These are phyloP conservation scores for Iphiclides podalirius DNA, from an alignment of 2,888 invertebrate genomes.

Conservation along the genomic window DNA sequence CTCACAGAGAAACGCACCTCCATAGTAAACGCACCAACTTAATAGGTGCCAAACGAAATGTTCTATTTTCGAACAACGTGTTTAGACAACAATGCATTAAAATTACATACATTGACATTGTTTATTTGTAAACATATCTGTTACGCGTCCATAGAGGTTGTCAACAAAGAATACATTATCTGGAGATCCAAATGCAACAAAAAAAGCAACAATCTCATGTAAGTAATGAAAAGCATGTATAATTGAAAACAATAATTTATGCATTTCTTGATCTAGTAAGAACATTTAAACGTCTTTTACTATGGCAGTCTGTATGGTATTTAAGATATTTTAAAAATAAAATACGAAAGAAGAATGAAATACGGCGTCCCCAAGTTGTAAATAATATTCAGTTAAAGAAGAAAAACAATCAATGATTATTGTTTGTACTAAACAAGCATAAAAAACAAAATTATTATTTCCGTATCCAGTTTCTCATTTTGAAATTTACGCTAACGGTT, in stretches of 20 bases:
- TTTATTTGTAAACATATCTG: conserved; percentile 40
- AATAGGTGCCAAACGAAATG: conserved; percentile 34
- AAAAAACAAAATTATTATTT: conserved; percentile 3
- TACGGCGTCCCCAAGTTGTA: too few relatives aligned
- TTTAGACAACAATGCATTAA: conserved; percentile 72
- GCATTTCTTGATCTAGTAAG: too few relatives aligned
- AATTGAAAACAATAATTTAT: too few relatives aligned
- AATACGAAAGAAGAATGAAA: too few relatives aligned
- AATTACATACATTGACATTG: conserved; percentile 37
- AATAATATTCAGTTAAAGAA: too few relatives aligned
- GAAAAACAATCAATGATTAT: neutral
- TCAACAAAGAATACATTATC: too few relatives aligned
- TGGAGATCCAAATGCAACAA: too few relatives aligned
- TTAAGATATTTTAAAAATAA: too few relatives aligned
- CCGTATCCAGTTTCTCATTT: conserved; percentile 8
- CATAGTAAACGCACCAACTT: conserved; percentile 30
- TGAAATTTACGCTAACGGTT: conserved; percentile 17
- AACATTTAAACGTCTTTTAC: too few relatives aligned
- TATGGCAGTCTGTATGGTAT: too few relatives aligned
- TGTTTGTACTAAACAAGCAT: neutral
- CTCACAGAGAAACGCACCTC: conserved; percentile 42
- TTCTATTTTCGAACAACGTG: conserved; percentile 43
- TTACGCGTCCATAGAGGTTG: neutral
- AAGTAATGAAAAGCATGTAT: too few relatives aligned
- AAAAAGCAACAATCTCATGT: too few relatives aligned